Conservation (phyloP, 2,113 vertebrate genomes). For the Oceanodroma tethys region DNA sequence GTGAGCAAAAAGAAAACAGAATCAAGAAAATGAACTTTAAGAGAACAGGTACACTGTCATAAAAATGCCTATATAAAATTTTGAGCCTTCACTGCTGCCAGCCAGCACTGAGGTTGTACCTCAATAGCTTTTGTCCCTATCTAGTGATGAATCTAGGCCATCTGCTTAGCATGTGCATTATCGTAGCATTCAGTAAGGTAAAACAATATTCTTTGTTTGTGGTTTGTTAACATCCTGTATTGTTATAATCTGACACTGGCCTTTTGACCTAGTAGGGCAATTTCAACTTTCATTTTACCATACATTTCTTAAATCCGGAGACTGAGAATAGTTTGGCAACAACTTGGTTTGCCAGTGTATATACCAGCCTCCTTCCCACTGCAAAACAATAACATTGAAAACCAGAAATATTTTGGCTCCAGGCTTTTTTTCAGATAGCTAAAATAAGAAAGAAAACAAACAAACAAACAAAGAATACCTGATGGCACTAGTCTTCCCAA, state of each 20-base stretch:
- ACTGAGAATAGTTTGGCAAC: not conserved
- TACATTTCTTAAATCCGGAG: not conserved
- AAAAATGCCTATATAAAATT: not conserved
- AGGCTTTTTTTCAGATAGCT: not conserved
- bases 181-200: not conserved
- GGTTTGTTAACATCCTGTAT: not conserved
- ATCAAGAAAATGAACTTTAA: not conserved
- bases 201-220: not conserved
- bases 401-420: not conserved
- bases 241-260: not conserved
- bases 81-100: not conserved
- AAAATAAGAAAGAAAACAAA: not conserved
- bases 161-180: not conserved
- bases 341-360: no score
- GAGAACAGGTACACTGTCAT: not conserved
- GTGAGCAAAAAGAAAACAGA: not conserved
- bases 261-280: not conserved
- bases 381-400: not conserved
- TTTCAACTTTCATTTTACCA: not conserved
- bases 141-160: not conserved
- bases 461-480: not conserved
- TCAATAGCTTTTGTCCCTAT: not conserved
- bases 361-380: not conserved
- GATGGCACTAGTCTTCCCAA: not conserved
- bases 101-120: not conserved